Base-by-base conservation (phyloP, 1,140 invertebrate genomes). In the Anadara kagoshimensis region DNA sequence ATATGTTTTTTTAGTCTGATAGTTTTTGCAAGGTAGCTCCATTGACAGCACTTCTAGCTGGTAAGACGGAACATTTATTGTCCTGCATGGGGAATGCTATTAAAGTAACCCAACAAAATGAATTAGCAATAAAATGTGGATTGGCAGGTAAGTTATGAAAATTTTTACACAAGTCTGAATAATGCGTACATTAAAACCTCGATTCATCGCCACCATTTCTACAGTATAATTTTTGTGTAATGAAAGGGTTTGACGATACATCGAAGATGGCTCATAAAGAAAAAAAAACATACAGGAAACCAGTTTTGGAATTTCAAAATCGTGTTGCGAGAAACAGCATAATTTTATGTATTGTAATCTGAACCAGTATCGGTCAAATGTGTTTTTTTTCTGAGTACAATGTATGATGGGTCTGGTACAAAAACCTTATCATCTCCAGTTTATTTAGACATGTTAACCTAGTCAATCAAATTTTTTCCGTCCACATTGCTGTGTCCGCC, bases 21-120 rank as follows among this genome's bases (percentile, higher is more conserved):
- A 47, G 62, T 18, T 65, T 65, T 65, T 65, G 44, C 7, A 65
- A 65, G 18, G 62, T 65, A 16, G 62, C 62, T 22, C 62, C 62
- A 29, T 20, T 65, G 8, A 47, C 51, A 8, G 44, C 47, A 51
- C 62, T 65, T 16, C 36, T 29, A 49, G 62, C 62, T 18, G 62
- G 62, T 16, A 16, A 65, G 14, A 65, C 62, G 14, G 44, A 12
- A 16, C 47, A 65, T 14, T 26, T 65, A 18, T n/a, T 65, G 5
- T 4, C 24, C 12, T 24, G 24, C 29, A 22, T 65, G 24, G 62
- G 51, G 29, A 49, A 65, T 11, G 62, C 44, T 4, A 51, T 65
- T 8, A n/a, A 47, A n/a, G 62, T 65, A 10, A 65, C 62, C 16
- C 62, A 65, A 18, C 44, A 65, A 26, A 47, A 65, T 65, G 8